phyloP scores from a whole-genome alignment of 2,113 vertebrate species.

The Antechinus flavipes region DNA sequence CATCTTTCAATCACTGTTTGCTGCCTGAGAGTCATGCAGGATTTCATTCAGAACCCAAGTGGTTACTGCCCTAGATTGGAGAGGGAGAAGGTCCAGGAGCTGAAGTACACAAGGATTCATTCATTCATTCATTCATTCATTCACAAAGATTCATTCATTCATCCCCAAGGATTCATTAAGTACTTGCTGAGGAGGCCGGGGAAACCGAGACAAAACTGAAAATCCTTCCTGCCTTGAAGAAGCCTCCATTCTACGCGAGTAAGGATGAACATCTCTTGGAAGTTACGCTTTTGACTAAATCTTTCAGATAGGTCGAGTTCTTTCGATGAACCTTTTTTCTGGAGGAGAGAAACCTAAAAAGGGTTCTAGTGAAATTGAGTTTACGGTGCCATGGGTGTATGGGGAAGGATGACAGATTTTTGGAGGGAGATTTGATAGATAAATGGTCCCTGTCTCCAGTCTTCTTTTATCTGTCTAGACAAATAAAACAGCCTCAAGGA shows the following conservation, averaged over 20 bases:
- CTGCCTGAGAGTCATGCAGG: neutral
- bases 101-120: neutral
- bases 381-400: neutral
- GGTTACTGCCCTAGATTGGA: neutral
- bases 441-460: neutral
- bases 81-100: constrained; percentile 5
- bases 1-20: neutral
- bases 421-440: neutral
- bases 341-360: neutral
- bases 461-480: neutral
- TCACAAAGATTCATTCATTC: neutral
- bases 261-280: neutral
- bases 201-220: neutral
- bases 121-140: neutral
- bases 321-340: neutral
- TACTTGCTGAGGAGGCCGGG: neutral
- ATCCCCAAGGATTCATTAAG: no score
- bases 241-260: neutral
- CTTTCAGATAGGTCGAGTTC: neutral
- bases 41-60: neutral
- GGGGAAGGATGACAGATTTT: neutral
- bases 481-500: neutral
- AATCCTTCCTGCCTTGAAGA: neutral
- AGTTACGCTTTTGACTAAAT: neutral
- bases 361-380: neutral